Evolutionary conservation across 2,888 invertebrate genomes (phyloP), one percentile per base, ranked within the genome.

Genomic region (Pollenia angustigena): DNA sequence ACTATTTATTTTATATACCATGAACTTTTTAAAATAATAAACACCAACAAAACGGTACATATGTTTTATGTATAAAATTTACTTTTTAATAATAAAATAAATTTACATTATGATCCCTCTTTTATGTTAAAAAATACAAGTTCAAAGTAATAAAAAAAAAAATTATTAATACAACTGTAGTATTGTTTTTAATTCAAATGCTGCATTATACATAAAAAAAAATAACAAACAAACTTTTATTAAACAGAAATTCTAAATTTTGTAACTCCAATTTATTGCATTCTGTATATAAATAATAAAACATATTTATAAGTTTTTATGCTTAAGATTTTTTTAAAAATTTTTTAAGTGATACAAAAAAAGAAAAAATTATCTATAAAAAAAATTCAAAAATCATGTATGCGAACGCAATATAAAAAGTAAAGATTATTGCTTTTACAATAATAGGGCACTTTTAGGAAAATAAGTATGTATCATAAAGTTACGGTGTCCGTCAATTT

Each of bases 1-100:
- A 66, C 66, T 79, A 79, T 84, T 84, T 84, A 84, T 84, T 84
- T 79, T 74, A 79, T 68, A 84, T 84, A 84, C 83, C 58, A 84
- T 66, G 50, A 79, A 74, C 56, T 72, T 78, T 71, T 83, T 76
- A 76, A 32, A 32, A 76, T 56, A 69, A 69, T 62, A 12, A 54
- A 56, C 14, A 52, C 32, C 50, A 58, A 32, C 7, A 42, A 58
- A 42, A 46, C 16, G 12, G 9, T 42, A 52, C 50, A 64, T 82
- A 76, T 52, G 14, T 42, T 72, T 40, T 44, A 16, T 68, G 42
- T 52, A 60, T 58, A 46, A 23, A 80, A 62, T 56, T 52, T 16
- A 10, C 16, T 66, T 16, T 54, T 46, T 44, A 71, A n/a, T n/a
- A 58, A 16, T 44, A 76, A 23, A 66, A 52, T 18, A 32, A 80